Evolutionary conservation across 2,888 invertebrate species (phyloP), one percentile per base, ranked within the genome.

Genomic region (Eudemis profundana): DNA sequence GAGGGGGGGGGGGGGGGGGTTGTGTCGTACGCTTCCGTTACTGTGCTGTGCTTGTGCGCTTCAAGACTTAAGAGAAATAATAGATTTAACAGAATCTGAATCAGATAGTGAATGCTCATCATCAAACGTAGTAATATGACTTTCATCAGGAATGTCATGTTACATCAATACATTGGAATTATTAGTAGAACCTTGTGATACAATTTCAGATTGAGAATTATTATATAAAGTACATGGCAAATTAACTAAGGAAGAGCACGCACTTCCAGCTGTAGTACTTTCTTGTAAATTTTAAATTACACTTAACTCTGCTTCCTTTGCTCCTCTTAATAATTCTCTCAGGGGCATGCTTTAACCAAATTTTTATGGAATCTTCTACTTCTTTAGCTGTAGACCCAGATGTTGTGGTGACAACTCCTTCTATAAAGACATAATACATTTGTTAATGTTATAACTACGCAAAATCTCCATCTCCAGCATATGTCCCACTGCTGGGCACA

Each of bases 101-200:
- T 38, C 38, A 38, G 38, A 38, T 38, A 38, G 38, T 38, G 38
- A 12, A 38, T 38, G 38, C 38, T 38, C 38, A 38, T 38, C 38
- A 38, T n/a, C n/a, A n/a, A n/a, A n/a, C n/a, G n/a, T n/a, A n/a
- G n/a, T n/a, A n/a, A n/a, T n/a, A n/a, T n/a, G n/a, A n/a, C n/a
- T n/a, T n/a, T n/a, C n/a, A n/a, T n/a, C n/a, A n/a, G n/a, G n/a
- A n/a, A n/a, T n/a, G n/a, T n/a, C 12, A 7, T 2, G n/a, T n/a
- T n/a, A n/a, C n/a, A n/a, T n/a, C n/a, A n/a, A n/a, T n/a, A n/a
- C n/a, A n/a, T n/a, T n/a, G n/a, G n/a, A n/a, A n/a, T n/a, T n/a
- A n/a, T n/a, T n/a, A n/a, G n/a, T n/a, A n/a, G n/a, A n/a, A n/a
- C n/a, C n/a, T n/a, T n/a, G n/a, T n/a, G n/a, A n/a, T n/a, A n/a